Base-by-base conservation (phyloP, 2,888 invertebrate species). In the Coelopa pilipes region DNA sequence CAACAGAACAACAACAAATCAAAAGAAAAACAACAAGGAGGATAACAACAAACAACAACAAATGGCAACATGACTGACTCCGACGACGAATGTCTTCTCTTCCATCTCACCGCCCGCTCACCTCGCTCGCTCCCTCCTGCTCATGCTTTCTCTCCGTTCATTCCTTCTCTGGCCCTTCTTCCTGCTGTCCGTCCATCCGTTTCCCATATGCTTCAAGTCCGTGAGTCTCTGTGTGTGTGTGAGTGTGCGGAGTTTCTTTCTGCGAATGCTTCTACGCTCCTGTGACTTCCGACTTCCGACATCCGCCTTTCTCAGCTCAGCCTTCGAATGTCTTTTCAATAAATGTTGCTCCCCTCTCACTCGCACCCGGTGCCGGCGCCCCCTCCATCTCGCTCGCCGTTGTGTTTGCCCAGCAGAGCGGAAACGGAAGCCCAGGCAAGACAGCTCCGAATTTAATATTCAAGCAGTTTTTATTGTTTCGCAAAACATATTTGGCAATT, bases 201-300 rank as follows among this genome's bases (percentile, higher is more conserved):
- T 60, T 70, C 60, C 15, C 34, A 49, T 70, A 49, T 53, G 68
- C 55, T 68, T 68, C 68, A 68, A 55, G 21, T 68, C 50, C 21
- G n/a, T n/a, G n/a, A n/a, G n/a, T n/a, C n/a, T 68, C 11, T 68
- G 45, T 49, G 2, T 34, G 34, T 34, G 34, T 34, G 34, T 34
- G n/a, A n/a, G n/a, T n/a, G n/a, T n/a, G 3, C 53, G 53, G 3
- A 13, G n/a, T 53, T 53, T n/a, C 2, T 53, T 53, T 53, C 10
- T 53, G 4, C 53, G 3, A 13, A 53, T 53, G 53, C 10, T 53
- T 53, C 13, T 53, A n/a, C 53, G 53, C 53, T 53, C n/a, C n/a
- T 53, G 53, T 53, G 53, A 53, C 53, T 53, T 53, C n/a, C 53
- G n/a, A 53, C 34, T 53, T 13, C 10, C 13, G 49, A 49, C 49